Conservation (phyloP, 2,797 vertebrate genomes). For the Toxotes lorentzi region DNA sequence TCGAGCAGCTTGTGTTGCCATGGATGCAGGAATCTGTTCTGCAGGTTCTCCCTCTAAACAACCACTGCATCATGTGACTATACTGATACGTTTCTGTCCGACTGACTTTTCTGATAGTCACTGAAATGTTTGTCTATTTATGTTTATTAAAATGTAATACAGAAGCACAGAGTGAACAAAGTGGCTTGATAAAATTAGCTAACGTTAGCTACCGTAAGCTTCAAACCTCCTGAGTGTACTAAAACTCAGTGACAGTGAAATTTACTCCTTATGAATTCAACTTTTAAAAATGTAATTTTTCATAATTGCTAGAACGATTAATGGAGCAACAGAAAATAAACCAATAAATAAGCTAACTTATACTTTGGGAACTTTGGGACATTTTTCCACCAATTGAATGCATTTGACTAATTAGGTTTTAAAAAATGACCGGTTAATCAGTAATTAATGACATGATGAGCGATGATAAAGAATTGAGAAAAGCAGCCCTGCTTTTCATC, state of each 20-base stretch:
- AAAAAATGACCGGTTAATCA: no score
- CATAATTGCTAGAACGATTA: not conserved
- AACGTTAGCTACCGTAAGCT: not conserved
- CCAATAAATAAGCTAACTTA: not conserved
- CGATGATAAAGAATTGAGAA: not conserved
- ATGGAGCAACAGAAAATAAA: not conserved
- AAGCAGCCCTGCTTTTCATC: not conserved
- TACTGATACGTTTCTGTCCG: not conserved
- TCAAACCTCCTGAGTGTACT: not conserved
- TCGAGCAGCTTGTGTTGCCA: constrained; percentile 9
- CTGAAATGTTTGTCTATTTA: not conserved
- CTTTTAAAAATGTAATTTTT: no score
- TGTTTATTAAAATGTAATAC: not conserved
- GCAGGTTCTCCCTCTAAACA: not conserved
- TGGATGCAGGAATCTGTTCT: not conserved
- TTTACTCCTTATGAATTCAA: no score
- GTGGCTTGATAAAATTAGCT: not conserved
- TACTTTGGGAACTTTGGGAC: not conserved
- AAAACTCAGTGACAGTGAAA: not conserved
- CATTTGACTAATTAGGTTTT: not conserved
- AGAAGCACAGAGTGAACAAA: not conserved
- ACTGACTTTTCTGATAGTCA: not conserved
- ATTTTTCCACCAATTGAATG: not conserved
- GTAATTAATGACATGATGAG: not conserved
- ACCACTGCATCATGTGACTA: not conserved